Evolutionary conservation across 2,888 invertebrate genomes (phyloP), one percentile per base, ranked within the genome.

Genomic region (Iphiclides podalirius): DNA sequence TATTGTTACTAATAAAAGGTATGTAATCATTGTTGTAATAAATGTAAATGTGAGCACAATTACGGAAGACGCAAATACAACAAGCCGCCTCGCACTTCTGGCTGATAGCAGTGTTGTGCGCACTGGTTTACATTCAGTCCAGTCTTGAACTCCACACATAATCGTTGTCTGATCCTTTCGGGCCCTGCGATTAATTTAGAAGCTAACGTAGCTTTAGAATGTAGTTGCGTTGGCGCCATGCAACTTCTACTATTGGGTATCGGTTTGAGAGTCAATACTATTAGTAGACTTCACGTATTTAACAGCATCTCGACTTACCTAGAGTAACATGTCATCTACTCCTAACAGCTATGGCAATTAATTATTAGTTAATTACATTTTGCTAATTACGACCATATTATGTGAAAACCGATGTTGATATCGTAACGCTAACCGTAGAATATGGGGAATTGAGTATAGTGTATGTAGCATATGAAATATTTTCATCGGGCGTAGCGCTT

Each of bases 71-170:
- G 83, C 87, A 87, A 87, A 80, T 87, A 87, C 87, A 87, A 87
- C 87, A 87, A 87, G 83, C 79, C 75, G 76, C 74, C 70, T 71
- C 72, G 67, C 69, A 70, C 70, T 66, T 67, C 73, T 68, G 78
- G 77, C 72, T 66, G 73, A 61, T 67, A 45, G 71, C 72, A 64
- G 67, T 65, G 63, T 65, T 72, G 76, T 78, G 79, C 77, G 67
- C 72, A 77, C 86, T 85, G 86, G 69, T 86, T 86, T 87, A 85
- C 85, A 85, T 87, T 83, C 70, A 70, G 87, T 87, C 85, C 87
- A 78, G 67, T 75, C 72, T 51, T 51, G 48, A 37, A 20, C 11
- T 28, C 15, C 28, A n/a, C 35, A 14, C 14, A 14, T 35, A 14
- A 35, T 35, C 34, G 8, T 35, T 14, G 26, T 26, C 26, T 26